phyloP scores from a whole-genome alignment of 1,140 invertebrate genomes.

The Mylabris phalerata region DNA sequence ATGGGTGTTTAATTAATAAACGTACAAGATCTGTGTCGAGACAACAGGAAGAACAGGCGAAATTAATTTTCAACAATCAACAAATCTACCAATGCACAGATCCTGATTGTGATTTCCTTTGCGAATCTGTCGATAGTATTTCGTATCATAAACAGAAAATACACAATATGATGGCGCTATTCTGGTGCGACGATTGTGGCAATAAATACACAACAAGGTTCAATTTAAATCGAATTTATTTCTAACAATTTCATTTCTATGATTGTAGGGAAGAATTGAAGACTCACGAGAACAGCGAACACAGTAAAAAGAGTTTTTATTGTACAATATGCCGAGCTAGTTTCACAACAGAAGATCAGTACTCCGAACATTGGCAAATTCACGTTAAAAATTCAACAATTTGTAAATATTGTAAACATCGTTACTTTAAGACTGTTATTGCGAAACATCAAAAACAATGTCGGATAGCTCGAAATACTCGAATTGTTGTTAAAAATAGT shows the following conservation, averaged over 20 bases:
- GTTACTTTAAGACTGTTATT: constrained; percentile 2
- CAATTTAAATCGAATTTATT: neutral
- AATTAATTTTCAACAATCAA: neutral
- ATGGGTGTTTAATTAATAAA: constrained; percentile 1
- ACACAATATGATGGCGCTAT: constrained; percentile 9
- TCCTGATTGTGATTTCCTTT: constrained; percentile 1
- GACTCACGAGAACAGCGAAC: constrained; percentile 1
- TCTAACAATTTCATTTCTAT: neutral
- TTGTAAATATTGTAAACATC: constrained; percentile 2
- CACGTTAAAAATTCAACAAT: constrained; percentile 5
- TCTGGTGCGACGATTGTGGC: constrained; percentile 10
- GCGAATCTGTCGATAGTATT: constrained; percentile 3
- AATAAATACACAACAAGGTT: constrained; percentile 10
- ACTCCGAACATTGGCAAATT: constrained; percentile 3
- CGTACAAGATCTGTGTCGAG: neutral
- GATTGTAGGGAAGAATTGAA: constrained; percentile 2
- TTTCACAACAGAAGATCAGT: constrained; percentile 1
- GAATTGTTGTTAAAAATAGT: neutral
- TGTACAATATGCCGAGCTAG: constrained; percentile 4
- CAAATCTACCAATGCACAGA: constrained; percentile 1
- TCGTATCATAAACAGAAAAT: constrained; percentile 3
- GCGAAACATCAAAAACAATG: constrained; percentile 7
- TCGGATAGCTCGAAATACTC: constrained; percentile 4
- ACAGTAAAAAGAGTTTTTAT: neutral
- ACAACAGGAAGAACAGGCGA: constrained; percentile 1